These are phyloP conservation scores for Indicator maculatus DNA, from an alignment of 2,113 vertebrate genomes.

Conservation along the genomic window DNA sequence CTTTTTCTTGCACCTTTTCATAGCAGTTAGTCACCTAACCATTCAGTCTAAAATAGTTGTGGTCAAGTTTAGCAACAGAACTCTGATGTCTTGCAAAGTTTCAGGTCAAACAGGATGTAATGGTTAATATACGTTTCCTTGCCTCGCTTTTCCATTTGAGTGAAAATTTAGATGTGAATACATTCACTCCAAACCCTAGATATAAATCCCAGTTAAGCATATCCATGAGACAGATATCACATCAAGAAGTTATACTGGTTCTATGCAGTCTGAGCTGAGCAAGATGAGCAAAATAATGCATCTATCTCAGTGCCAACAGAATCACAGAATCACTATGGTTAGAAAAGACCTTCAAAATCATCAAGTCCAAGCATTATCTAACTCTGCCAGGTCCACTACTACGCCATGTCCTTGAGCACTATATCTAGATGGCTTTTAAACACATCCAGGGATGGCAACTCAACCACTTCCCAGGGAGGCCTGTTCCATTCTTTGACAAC, in stretches of 20 bases:
- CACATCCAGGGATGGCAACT: no score
- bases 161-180: not conserved
- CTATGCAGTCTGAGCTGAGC: not conserved
- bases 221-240: fast-evolving
- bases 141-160: not conserved
- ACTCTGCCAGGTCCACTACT: no score
- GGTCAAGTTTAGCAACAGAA: not conserved
- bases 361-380: no score
- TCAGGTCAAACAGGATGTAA: not conserved
- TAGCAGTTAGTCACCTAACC: not conserved
- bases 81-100: not conserved
- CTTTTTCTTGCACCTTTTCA: not conserved
- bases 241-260: not conserved
- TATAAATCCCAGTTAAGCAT: not conserved
- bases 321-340: no score
- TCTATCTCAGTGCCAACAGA: not conserved
- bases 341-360: no score
- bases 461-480: no score
- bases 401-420: no score
- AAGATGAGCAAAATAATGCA: not conserved
- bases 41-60: not conserved
- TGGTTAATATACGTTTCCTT: not conserved
- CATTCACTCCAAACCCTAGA: not conserved
- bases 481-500: no score
- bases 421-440: no score